Conservation (phyloP, 1,140 invertebrate genomes). For the Ganaspis sp. region DNA sequence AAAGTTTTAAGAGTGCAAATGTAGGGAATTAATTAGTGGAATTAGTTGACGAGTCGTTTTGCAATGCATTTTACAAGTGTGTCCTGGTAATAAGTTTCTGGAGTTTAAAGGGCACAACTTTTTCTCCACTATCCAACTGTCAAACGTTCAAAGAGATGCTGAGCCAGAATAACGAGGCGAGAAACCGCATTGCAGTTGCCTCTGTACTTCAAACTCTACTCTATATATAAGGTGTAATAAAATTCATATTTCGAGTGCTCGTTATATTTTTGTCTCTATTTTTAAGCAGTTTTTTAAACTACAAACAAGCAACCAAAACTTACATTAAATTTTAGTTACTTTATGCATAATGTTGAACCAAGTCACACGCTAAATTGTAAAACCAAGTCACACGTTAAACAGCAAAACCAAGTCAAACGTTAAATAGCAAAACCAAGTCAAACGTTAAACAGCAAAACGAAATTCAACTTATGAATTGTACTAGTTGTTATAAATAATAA, state of each 20-base stretch:
- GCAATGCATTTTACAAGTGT: conserved; percentile 15
- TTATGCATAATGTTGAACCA: too few species aligned
- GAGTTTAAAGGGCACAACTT: conserved; percentile 33
- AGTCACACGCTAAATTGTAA: too few species aligned
- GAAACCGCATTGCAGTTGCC: conserved; percentile 56
- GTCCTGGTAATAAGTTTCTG: conserved; percentile 47
- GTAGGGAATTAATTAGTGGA: conserved; percentile 34
- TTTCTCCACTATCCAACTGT: background rate
- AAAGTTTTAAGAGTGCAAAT: background rate
- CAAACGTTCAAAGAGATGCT: conserved; percentile 44
- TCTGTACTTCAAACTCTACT: background rate
- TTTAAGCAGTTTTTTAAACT: too few species aligned
- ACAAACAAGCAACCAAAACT: too few species aligned
- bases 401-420: too few species aligned
- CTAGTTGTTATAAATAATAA: too few species aligned
- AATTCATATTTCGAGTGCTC: background rate
- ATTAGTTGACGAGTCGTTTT: conserved; percentile 8
- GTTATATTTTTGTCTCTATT: too few species aligned
- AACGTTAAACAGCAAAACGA: too few species aligned
- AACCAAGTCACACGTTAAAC: too few species aligned
- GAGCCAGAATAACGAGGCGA: conserved; percentile 61
- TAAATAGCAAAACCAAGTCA: too few species aligned
- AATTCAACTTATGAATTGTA: too few species aligned
- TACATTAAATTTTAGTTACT: too few species aligned
- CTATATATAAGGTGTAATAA: background rate